Base-by-base conservation (phyloP, 2,888 invertebrate species). In the Corythucha ciliata region DNA sequence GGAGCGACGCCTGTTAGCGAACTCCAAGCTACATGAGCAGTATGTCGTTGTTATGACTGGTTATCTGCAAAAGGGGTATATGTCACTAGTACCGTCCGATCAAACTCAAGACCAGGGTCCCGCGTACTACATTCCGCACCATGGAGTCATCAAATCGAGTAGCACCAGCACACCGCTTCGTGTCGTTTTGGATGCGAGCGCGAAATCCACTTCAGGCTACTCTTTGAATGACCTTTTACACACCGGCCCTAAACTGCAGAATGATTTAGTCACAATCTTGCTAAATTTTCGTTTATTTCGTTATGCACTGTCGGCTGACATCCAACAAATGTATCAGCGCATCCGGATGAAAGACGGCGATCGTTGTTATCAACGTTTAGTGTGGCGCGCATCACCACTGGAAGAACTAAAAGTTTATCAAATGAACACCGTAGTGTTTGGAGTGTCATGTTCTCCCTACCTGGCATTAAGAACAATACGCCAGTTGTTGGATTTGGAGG, bases 121-220 rank as follows among this genome's bases (percentile, higher is more conserved):
- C 6, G 34, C 33, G 8, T 46, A 33, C 14, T 37, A 34, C 36
- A n/a, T 46, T 12, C 46, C 46, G 7, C 46, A 46, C 22, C 46
- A 46, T 37, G 10, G 24, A 4, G 46, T 37, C 6, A 16, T 46
- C 20, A 46, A 46, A 21, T 34, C 46, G n/a, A 34, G 12, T 14
- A 46, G 46, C 33, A 18, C 33, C 20, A 20, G 20, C 6, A 46
- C 46, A 5, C 29, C 29, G 6, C 34, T 46, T 14, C 34, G 46
- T 10, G 25, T 46, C n/a, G 46, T 46, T 12, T 46, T 14, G 33
- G 36, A 46, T 18, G 25, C 25, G 21, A 46, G 32, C 21, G 46
- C 46, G 6, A 8, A 32, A 14, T 20, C 46, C n/a, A 34, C 24
- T 12, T 18, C 18, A 14, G 46, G 46, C 14, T 7, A n/a, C 20